A percentile compares a stretch with the other conserved stretches of the same genome.
Conservation (phyloP, 2,797 vertebrate species). For the Sciurus carolinensis region DNA sequence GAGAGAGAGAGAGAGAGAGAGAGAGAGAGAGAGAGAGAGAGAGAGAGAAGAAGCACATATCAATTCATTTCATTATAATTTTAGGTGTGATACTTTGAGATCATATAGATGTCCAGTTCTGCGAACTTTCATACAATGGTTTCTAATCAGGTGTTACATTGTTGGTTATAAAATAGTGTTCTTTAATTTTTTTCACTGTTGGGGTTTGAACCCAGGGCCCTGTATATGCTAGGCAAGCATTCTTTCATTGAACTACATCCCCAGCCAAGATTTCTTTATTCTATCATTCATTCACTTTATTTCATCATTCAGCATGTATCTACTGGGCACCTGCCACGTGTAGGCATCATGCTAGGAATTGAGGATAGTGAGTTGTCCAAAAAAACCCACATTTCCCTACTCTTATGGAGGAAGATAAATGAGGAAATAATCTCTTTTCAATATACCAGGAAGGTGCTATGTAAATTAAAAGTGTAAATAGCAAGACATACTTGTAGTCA, state of each 20-base stretch:
- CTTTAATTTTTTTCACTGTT: not conserved
- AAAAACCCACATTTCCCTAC: slow-evolving; percentile 35
- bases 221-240: not conserved
- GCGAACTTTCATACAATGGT: slow-evolving; percentile 44
- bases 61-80: not conserved
- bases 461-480: slow-evolving; percentile 21
- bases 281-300: not conserved
- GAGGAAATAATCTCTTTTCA: not conserved
- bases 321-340: not conserved
- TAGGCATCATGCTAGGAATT: not conserved
- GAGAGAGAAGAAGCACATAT: too few relatives aligned
- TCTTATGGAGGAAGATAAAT: not conserved
- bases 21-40: too few relatives aligned
- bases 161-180: slow-evolving; percentile 33
- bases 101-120: slow-evolving; percentile 30
- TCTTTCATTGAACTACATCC: not conserved
- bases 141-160: slow-evolving; percentile 52
- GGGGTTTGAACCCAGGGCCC: not conserved
- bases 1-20: too few relatives aligned
- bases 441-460: not conserved
- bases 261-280: not conserved
- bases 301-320: slow-evolving; percentile 6
- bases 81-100: slow-evolving; percentile 11
- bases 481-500: not conserved
- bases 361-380: not conserved